Conservation (phyloP, 1,140 invertebrate species). For the Choristoneura fumiferana region DNA sequence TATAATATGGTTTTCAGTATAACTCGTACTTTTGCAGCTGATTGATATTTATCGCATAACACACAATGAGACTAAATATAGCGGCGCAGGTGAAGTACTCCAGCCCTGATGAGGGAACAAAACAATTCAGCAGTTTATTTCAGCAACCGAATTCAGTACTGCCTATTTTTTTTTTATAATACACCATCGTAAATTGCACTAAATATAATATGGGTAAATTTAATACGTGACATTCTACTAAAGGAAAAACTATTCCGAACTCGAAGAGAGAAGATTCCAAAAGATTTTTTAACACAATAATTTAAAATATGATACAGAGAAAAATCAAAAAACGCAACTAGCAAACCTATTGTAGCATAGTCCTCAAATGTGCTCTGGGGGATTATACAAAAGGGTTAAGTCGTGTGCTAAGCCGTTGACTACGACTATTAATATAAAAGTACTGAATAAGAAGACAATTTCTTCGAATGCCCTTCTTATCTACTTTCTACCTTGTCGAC, state of each 20-base stretch:
- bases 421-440: background rate
- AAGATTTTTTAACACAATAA: too few species aligned
- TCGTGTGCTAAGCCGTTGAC: constrained; percentile 5
- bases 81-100: constrained; percentile 53
- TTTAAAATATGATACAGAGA: too few species aligned
- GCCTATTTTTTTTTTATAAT: too few species aligned
- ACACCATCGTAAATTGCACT: too few species aligned
- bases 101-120: constrained; percentile 44
- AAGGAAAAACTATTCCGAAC: too few species aligned
- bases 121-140: background rate
- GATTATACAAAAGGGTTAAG: background rate
- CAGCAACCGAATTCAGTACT: too few species aligned
- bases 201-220: too few species aligned
- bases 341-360: background rate
- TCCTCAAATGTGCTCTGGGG: background rate
- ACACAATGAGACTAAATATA: constrained; percentile 74
- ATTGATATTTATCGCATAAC: constrained; percentile 51
- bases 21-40: constrained; percentile 20
- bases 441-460: constrained; percentile 14
- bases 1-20: background rate
- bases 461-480: background rate
- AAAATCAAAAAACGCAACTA: background rate
- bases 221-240: too few species aligned
- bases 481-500: too few species aligned
- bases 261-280: too few species aligned